Evolutionary conservation across 2,113 vertebrate genomes (phyloP).

Genomic region (Stegastes partitus): DNA sequence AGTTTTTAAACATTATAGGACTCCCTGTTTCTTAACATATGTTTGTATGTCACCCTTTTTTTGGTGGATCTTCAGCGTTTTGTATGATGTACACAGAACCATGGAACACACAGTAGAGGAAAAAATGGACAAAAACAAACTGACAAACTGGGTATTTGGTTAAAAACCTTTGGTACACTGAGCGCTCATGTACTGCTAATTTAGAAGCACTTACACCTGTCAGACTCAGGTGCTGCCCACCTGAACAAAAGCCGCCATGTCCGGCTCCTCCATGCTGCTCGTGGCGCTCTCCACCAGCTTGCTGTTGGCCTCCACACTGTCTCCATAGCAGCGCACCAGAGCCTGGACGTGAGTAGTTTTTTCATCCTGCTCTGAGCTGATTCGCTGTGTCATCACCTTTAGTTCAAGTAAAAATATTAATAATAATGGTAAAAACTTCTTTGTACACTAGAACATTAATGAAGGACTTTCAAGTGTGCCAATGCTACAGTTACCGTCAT

Average conservation of each 20-base stretch:
- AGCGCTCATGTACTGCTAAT: no score
- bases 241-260: constrained; percentile 85
- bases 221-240: constrained; percentile 53
- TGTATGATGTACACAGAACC: no score
- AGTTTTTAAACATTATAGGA: no score
- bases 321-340: constrained; percentile 72
- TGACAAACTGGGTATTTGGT: no score
- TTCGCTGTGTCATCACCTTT: constrained; percentile 78
- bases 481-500: no score
- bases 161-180: no score
- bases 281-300: constrained; percentile 79
- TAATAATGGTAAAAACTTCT: background rate
- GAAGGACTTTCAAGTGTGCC: no score
- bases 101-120: background rate
- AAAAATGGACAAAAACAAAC: background rate
- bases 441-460: no score
- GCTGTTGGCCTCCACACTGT: constrained; percentile 77
- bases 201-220: no score
- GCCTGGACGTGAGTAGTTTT: constrained; percentile 71
- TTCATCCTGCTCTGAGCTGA: constrained; percentile 83
- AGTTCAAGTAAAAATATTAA: background rate
- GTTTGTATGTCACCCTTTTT: no score
- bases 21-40: no score
- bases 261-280: constrained; percentile 82
- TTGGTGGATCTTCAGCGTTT: no score